Conservation (phyloP, 2,888 invertebrate genomes). For the Drosophila diplacantha region DNA sequence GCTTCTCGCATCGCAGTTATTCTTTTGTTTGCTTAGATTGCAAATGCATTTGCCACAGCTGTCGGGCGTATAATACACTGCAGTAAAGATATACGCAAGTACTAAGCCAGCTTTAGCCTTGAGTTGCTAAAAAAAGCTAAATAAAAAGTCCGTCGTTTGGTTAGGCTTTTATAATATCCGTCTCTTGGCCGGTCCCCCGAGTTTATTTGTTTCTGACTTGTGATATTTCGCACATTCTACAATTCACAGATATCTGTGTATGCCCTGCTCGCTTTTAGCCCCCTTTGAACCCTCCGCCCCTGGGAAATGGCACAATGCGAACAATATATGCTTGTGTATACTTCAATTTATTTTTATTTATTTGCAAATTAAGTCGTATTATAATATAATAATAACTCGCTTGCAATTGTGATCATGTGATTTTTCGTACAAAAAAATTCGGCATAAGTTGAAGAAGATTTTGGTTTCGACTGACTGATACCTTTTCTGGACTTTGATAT, state of each 20-base stretch:
- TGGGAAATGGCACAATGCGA: conserved; percentile 60
- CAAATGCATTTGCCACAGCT: conserved; percentile 17
- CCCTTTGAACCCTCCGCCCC: not conserved
- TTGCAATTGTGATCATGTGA: conserved; percentile 57
- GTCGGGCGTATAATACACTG: conserved; percentile 11
- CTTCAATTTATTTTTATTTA: conserved; percentile 62
- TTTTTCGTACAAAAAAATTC: conserved; percentile 25
- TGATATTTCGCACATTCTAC: conserved; percentile 63
- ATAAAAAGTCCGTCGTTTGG: conserved; percentile 26
- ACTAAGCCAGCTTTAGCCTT: conserved; percentile 49
- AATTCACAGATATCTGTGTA: conserved; percentile 15
- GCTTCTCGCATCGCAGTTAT: conserved; percentile 12
- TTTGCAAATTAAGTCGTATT: conserved; percentile 52
- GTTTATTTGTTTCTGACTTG: conserved; percentile 34
- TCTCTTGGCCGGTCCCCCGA: conserved; percentile 6
- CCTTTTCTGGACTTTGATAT: not conserved
- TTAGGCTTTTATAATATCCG: conserved; percentile 29
- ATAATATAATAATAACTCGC: conserved; percentile 44
- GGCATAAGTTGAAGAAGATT: not conserved
- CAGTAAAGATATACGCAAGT: conserved; percentile 11
- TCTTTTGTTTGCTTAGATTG: conserved; percentile 21
- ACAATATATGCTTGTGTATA: conserved; percentile 49
- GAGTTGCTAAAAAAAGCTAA: conserved; percentile 24
- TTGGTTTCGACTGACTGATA: not conserved
- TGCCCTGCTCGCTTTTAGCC: conserved; percentile 14